A percentile compares a stretch with the other conserved stretches of the same genome.
phyloP scores from a whole-genome alignment of 2,888 invertebrate species.

The Trissolcus japonicus region DNA sequence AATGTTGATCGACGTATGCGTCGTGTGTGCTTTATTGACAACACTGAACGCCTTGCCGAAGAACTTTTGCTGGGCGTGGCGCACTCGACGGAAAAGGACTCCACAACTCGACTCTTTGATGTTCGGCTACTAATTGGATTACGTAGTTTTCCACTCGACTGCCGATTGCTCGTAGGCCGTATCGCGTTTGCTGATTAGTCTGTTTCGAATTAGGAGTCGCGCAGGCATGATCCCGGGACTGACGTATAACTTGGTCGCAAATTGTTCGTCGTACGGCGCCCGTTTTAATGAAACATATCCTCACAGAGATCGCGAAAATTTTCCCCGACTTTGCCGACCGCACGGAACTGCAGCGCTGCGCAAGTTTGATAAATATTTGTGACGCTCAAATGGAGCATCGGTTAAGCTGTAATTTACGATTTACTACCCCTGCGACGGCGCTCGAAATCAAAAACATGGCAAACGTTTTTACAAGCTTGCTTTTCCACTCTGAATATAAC shows the following conservation, averaged over 20 bases:
- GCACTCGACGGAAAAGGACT: slow-evolving; percentile 46
- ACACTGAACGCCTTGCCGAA: slow-evolving; percentile 33
- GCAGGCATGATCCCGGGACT: slow-evolving; percentile 32
- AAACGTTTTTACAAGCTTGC: slow-evolving; percentile 49
- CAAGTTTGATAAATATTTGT: slow-evolving; percentile 47
- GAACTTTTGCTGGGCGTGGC: slow-evolving; percentile 48
- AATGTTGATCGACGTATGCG: not conserved
- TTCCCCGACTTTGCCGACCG: slow-evolving; percentile 13
- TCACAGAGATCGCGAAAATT: slow-evolving; percentile 35
- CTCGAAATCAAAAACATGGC: slow-evolving; percentile 52
- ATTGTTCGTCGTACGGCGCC: slow-evolving; percentile 23
- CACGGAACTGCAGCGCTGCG: not conserved
- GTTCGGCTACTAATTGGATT: slow-evolving; percentile 56
- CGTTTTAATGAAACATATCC: slow-evolving; percentile 42
- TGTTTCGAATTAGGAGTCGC: slow-evolving; percentile 32
- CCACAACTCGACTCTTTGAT: slow-evolving; percentile 48
- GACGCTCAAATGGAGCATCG: slow-evolving; percentile 41
- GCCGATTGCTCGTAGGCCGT: slow-evolving; percentile 52
- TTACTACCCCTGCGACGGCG: slow-evolving; percentile 33
- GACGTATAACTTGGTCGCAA: slow-evolving; percentile 33
- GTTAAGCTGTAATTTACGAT: slow-evolving; percentile 52
- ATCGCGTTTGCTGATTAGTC: slow-evolving; percentile 45
- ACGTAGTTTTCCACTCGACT: slow-evolving; percentile 56
- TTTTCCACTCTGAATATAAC: slow-evolving; percentile 33
- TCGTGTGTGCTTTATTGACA: slow-evolving; percentile 33